These are phyloP conservation scores for Acrocephalus arundinaceus DNA, from an alignment of 2,113 vertebrate species.

Conservation along the genomic window DNA sequence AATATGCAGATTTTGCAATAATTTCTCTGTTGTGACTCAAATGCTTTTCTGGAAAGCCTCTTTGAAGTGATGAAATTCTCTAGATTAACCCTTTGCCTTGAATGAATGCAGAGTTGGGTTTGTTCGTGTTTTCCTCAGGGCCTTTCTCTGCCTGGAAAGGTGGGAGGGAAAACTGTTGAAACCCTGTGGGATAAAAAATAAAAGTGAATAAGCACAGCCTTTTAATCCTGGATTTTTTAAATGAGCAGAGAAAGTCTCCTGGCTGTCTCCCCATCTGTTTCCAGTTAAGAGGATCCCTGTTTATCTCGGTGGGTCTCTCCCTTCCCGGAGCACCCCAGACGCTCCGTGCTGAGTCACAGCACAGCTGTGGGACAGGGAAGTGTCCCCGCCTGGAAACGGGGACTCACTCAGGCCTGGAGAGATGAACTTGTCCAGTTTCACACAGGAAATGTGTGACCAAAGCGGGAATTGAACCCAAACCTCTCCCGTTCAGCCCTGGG, in stretches of 20 bases:
- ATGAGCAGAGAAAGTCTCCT: not conserved
- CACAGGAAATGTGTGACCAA: slow-evolving; percentile 29
- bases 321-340: not conserved
- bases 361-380: slow-evolving; percentile 16
- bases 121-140: not conserved
- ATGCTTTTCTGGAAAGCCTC: not conserved
- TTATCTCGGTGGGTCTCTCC: not conserved
- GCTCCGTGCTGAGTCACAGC: not conserved
- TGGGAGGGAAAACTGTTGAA: not conserved
- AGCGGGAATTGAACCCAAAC: not conserved
- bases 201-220: not conserved
- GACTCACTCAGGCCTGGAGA: not conserved
- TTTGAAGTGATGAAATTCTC: not conserved
- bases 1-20: slow-evolving; percentile 51
- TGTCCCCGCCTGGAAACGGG: not conserved
- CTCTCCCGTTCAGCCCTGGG: not conserved
- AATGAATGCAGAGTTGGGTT: not conserved
- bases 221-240: not conserved
- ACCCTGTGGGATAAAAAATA: not conserved
- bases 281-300: not conserved
- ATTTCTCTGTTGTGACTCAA: not conserved
- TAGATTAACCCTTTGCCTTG: not conserved
- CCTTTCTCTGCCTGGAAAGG: not conserved
- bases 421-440: not conserved
- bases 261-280: not conserved